These are phyloP conservation scores for Pelecanus crispus DNA, from an alignment of 2,113 vertebrate species.

Conservation along the genomic window DNA sequence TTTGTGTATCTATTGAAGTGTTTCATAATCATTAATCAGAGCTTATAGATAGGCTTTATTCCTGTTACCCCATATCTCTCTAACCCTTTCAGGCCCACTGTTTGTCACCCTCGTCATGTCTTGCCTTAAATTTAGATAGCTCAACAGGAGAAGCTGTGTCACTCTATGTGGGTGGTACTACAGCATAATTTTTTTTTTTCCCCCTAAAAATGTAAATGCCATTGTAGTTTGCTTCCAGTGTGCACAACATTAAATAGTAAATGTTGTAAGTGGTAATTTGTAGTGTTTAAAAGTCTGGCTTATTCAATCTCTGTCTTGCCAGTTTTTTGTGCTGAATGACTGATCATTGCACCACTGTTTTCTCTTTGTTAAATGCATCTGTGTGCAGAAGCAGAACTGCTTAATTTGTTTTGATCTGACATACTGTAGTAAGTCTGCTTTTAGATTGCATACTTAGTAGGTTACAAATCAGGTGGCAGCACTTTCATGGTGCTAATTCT, in stretches of 20 bases:
- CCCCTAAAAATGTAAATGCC: not conserved
- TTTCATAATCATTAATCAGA: not conserved
- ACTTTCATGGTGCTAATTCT: not conserved
- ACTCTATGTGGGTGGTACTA: not conserved
- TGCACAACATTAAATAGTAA: not conserved
- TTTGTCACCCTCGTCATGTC: not conserved
- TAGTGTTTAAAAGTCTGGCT: not conserved
- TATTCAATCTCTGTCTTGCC: not conserved
- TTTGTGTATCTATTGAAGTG: not conserved
- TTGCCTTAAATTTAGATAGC: not conserved
- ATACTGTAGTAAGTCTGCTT: not conserved
- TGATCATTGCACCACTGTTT: not conserved
- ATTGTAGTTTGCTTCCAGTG: not conserved
- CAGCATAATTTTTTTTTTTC: not conserved
- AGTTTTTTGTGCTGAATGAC: not conserved
- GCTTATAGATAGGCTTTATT: not conserved
- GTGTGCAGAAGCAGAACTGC: not conserved
- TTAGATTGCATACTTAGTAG: not conserved
- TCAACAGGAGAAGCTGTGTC: not conserved
- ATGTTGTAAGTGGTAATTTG: not conserved
- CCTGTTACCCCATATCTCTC: not conserved
- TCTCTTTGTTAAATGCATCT: not conserved
- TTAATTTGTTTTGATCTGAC: conserved; percentile 25
- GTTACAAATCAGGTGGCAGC: conserved; percentile 17
- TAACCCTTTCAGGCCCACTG: not conserved